A percentile compares a stretch with the other conserved stretches of the same genome.
Conservation (phyloP, 2,113 vertebrate species). For the Bothrops jararaca region DNA sequence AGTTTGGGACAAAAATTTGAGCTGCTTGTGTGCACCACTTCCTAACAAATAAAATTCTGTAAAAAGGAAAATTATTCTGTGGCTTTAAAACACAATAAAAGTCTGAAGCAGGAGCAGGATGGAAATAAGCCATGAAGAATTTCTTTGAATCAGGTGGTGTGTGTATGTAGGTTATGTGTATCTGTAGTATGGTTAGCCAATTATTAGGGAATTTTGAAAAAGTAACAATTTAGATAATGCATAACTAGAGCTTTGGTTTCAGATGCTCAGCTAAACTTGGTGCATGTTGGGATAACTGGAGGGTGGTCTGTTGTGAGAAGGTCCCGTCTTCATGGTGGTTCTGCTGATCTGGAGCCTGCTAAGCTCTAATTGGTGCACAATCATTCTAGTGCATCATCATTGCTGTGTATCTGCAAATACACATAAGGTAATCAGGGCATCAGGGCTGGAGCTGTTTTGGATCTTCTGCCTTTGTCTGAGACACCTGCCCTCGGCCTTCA, state of each 20-base stretch:
- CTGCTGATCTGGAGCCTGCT: background rate
- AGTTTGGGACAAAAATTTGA: background rate
- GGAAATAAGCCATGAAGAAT: background rate
- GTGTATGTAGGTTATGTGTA: no score
- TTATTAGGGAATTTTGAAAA: no score
- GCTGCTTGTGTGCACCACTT: background rate
- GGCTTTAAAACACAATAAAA: background rate
- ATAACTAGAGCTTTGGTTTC: no score
- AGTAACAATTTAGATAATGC: no score
- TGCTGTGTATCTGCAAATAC: background rate
- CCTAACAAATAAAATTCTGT: background rate
- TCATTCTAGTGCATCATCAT: background rate
- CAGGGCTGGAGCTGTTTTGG: background rate
- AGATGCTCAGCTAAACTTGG: background rate
- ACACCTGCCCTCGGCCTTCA: background rate
- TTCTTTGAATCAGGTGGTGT: background rate
- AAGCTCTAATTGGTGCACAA: background rate
- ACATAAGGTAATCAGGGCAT: background rate
- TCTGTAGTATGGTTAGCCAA: no score
- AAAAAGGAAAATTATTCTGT: background rate
- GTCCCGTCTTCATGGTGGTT: background rate
- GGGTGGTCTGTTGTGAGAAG: background rate
- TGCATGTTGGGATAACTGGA: background rate
- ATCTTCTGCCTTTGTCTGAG: background rate
- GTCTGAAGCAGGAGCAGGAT: background rate